phyloP scores from a whole-genome alignment of 2,888 invertebrate species.

The Coenonympha glycerion region DNA sequence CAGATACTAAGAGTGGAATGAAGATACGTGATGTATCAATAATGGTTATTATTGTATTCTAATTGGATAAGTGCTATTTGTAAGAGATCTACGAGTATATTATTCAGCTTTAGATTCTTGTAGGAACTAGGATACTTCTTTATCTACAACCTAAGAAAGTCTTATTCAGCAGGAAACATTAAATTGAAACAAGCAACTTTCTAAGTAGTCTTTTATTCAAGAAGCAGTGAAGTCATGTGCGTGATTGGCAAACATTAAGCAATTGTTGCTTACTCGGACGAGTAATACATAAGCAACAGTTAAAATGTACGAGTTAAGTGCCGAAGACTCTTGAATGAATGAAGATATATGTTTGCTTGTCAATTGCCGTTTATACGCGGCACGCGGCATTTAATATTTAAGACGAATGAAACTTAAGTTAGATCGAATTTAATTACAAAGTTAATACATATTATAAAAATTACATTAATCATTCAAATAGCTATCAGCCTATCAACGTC shows the following conservation, averaged over 20 bases:
- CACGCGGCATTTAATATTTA: constrained; percentile 2
- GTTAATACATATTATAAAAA: no score
- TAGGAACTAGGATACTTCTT: background rate
- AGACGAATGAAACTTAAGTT: no score
- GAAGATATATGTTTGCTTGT: constrained; percentile 3
- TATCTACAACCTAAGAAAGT: background rate
- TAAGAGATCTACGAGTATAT: no score
- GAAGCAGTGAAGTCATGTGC: constrained; percentile 17
- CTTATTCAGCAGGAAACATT: background rate
- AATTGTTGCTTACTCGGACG: constrained; percentile 1
- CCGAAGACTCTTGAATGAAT: background rate
- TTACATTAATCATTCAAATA: no score
- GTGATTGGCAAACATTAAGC: constrained; percentile 22
- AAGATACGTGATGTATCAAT: no score
- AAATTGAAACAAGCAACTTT: constrained; percentile 5
- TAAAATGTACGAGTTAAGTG: background rate
- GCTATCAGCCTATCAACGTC: background rate
- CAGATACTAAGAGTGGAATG: no score
- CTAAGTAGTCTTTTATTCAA: constrained; percentile 12
- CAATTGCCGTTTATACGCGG: constrained; percentile 1
- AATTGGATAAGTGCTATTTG: no score
- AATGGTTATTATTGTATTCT: no score
- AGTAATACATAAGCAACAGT: constrained; percentile 6
- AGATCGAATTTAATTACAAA: no score
- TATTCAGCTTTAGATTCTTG: no score